Evolutionary conservation across 2,113 vertebrate genomes (phyloP).

Genomic region (Chaetodon trifascialis): DNA sequence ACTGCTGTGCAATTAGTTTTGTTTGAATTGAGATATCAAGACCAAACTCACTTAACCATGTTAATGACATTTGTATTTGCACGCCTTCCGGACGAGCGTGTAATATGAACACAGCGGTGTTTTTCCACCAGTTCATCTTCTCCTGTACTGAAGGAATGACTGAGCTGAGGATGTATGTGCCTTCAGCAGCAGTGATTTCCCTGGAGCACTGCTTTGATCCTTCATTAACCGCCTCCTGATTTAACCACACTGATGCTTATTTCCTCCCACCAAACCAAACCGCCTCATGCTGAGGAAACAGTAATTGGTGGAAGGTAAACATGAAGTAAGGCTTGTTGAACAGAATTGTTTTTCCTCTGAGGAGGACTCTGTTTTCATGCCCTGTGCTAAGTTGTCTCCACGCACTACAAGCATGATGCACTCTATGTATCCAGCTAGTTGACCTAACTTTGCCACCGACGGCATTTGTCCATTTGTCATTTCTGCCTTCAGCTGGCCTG

Average conservation of each 20-base stretch:
- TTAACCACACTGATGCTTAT: neutral
- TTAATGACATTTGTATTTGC: constrained; percentile 10
- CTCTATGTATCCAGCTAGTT: constrained; percentile 2
- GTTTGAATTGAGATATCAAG: neutral
- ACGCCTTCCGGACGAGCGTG: neutral
- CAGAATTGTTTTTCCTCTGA: neutral
- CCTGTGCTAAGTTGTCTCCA: neutral
- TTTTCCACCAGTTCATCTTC: constrained; percentile 13
- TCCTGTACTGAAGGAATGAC: neutral
- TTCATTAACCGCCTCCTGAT: constrained; percentile 6
- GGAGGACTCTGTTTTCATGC: neutral
- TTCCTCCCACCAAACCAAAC: neutral
- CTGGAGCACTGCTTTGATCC: constrained; percentile 16
- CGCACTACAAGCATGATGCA: neutral
- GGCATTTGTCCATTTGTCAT: constrained; percentile 1
- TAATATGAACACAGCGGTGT: neutral
- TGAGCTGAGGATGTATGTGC: neutral
- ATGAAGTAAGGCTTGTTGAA: constrained; percentile 14
- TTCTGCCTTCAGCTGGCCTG: constrained; percentile 28
- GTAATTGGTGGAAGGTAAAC: constrained; percentile 19
- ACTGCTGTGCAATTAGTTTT: neutral
- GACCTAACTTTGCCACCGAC: constrained; percentile 25
- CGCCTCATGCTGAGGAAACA: neutral
- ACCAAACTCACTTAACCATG: neutral
- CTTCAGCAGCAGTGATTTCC: constrained; percentile 7